Conservation (phyloP, 1,140 invertebrate genomes). For the Heliconius melpomene region DNA sequence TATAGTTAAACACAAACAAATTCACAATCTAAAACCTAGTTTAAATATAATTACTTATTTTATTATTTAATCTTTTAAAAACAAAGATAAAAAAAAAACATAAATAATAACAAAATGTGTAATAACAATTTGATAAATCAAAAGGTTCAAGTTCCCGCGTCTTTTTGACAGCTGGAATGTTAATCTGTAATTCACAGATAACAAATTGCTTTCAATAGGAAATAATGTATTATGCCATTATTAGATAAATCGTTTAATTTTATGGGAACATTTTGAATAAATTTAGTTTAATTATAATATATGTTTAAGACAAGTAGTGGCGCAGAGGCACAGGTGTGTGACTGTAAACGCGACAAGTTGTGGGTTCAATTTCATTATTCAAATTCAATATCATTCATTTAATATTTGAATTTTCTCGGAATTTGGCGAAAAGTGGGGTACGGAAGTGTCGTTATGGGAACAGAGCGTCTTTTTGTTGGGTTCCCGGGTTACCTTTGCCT, state of each 20-base stretch:
- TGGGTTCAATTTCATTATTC: too few relatives aligned
- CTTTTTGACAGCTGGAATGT: constrained; percentile 1
- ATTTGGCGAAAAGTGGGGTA: too few relatives aligned
- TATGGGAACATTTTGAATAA: neutral
- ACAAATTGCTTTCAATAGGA: neutral
- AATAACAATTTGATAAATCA: constrained; percentile 1
- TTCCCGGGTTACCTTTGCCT: too few relatives aligned
- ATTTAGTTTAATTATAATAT: neutral
- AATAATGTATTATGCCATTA: neutral
- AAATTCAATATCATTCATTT: too few relatives aligned
- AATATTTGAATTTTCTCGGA: too few relatives aligned
- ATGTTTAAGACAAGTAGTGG: neutral
- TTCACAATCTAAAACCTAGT: neutral
- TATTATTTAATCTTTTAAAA: neutral
- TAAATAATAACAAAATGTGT: neutral
- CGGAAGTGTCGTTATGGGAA: too few relatives aligned
- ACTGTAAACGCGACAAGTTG: too few relatives aligned
- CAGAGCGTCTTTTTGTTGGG: too few relatives aligned
- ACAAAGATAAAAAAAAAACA: neutral
- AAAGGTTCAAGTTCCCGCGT: neutral
- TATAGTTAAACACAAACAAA: neutral
- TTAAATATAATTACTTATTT: neutral
- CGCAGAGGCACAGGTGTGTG: too few relatives aligned
- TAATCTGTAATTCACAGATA: neutral
- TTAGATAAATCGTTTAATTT: neutral